A percentile compares a stretch with the other conserved stretches of the same genome.
Conservation (phyloP, 2,888 invertebrate genomes). For the Drosophila neoperkinsi region DNA sequence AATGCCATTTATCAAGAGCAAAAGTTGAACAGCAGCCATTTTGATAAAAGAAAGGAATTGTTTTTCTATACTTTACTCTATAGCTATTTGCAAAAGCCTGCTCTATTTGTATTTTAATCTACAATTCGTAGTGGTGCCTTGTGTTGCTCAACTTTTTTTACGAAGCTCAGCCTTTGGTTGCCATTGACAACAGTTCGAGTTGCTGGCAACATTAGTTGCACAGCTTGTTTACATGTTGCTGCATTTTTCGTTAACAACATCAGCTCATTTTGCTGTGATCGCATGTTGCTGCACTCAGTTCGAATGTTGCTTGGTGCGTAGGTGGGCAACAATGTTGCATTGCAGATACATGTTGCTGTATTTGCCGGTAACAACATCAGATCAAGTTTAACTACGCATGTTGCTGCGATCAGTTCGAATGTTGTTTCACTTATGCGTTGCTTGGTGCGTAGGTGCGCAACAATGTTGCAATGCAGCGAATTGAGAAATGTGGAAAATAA, state of each 20-base stretch:
- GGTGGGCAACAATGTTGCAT: neutral
- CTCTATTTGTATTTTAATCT: neutral
- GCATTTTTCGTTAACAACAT: neutral
- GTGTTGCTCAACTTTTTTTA: neutral
- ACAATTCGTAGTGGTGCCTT: neutral
- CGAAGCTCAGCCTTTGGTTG: neutral
- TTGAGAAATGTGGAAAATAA: conserved; percentile 17
- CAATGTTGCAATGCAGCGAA: conserved; percentile 27
- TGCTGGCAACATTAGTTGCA: neutral
- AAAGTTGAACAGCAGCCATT: conserved; percentile 12
- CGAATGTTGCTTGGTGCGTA: neutral
- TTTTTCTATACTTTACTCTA: neutral
- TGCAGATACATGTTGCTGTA: neutral
- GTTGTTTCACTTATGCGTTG: neutral
- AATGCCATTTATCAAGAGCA: neutral
- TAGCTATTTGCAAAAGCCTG: neutral
- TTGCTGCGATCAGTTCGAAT: conserved; percentile 3
- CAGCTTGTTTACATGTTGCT: neutral
- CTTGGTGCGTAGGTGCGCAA: conserved; percentile 38
- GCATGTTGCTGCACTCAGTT: neutral
- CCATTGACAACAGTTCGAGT: neutral
- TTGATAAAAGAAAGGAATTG: neutral
- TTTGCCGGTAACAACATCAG: neutral
- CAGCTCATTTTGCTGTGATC: neutral
- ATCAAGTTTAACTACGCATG: conserved; percentile 1